Evolutionary conservation across 2,797 vertebrate genomes (phyloP).

Genomic region (Darevskia nairensis): DNA sequence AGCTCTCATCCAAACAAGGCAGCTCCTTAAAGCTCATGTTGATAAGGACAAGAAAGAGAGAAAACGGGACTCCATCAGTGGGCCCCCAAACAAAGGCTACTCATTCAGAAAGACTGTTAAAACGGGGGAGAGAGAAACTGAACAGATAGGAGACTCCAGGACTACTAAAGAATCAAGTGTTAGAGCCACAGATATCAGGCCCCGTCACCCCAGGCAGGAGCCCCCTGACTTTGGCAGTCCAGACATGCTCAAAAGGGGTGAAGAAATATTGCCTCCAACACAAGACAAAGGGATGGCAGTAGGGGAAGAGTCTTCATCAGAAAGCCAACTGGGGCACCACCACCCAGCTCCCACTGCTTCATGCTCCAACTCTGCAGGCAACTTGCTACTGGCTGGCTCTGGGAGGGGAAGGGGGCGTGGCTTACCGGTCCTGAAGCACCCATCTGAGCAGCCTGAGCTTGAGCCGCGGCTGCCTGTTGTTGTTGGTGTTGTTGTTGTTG

Average conservation of each 20-base stretch:
- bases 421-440: slow-evolving; percentile 88
- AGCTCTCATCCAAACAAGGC: slow-evolving; percentile 47
- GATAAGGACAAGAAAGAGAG: slow-evolving; percentile 42
- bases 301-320: slow-evolving; percentile 20
- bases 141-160: slow-evolving; percentile 48
- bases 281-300: slow-evolving; percentile 38
- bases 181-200: slow-evolving; percentile 34
- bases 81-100: not conserved
- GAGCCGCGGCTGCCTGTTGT: slow-evolving; percentile 65
- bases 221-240: slow-evolving; percentile 41
- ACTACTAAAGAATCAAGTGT: slow-evolving; percentile 32
- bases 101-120: not conserved
- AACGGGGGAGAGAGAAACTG: slow-evolving; percentile 34
- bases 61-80: slow-evolving; percentile 11
- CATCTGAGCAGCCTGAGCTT: slow-evolving; percentile 85
- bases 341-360: slow-evolving; percentile 26
- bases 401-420: slow-evolving; percentile 16
- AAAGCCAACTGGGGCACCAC: slow-evolving; percentile 42
- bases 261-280: slow-evolving; percentile 72
- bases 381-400: slow-evolving; percentile 43
- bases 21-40: slow-evolving; percentile 40
- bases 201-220: slow-evolving; percentile 51
- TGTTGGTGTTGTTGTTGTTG: slow-evolving; percentile 74
- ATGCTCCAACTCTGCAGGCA: slow-evolving; percentile 61
- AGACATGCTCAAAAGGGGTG: slow-evolving; percentile 71